These are phyloP conservation scores for Melieria omissa DNA, from an alignment of 2,888 invertebrate species.

Conservation along the genomic window DNA sequence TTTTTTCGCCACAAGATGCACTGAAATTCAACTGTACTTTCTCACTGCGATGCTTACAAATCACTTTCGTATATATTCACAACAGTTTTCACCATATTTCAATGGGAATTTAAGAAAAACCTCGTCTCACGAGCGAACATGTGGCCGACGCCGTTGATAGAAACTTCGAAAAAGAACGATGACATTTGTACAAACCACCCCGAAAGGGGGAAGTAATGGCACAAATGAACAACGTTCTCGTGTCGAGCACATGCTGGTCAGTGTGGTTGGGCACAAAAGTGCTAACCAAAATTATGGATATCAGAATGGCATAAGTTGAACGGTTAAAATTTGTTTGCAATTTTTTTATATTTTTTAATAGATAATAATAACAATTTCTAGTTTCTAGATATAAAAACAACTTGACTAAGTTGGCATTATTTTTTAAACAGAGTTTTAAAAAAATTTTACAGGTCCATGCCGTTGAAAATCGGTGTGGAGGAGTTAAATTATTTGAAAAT, in stretches of 20 bases:
- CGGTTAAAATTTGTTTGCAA: background rate
- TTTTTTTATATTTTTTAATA: background rate
- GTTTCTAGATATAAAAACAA: no score
- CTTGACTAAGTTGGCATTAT: no score
- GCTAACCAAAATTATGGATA: background rate
- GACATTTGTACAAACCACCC: constrained; percentile 42
- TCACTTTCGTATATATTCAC: constrained; percentile 57
- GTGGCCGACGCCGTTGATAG: constrained; percentile 76
- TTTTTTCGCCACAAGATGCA: constrained; percentile 49
- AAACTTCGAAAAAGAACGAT: constrained; percentile 70
- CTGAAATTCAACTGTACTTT: constrained; percentile 53
- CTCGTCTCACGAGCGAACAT: constrained; percentile 69
- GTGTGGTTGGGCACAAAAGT: constrained; percentile 1
- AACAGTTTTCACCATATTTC: constrained; percentile 62
- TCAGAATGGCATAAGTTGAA: background rate
- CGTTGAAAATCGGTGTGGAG: no score
- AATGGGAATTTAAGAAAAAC: constrained; percentile 57
- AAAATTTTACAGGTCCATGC: no score
- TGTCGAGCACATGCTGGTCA: constrained; percentile 21
- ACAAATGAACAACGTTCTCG: background rate
- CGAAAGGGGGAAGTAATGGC: constrained; percentile 1
- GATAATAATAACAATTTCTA: no score
- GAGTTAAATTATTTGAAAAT: no score
- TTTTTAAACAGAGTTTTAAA: no score
- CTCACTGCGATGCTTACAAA: constrained; percentile 47